Conservation (phyloP, 2,113 vertebrate species). For the Heloderma charlesbogerti region DNA sequence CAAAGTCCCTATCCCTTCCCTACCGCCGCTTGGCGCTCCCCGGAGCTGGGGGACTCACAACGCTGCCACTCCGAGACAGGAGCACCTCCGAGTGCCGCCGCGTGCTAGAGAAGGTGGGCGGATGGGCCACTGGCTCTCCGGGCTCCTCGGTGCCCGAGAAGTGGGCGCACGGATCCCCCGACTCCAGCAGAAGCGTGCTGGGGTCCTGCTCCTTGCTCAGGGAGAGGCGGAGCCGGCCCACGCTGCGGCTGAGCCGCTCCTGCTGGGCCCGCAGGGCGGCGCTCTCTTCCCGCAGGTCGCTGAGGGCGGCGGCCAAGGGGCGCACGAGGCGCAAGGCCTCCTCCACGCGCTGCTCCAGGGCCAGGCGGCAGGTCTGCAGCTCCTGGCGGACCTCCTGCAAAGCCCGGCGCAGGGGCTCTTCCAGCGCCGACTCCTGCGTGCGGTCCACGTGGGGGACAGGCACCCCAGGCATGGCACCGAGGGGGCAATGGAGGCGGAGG, state of each 20-base stretch:
- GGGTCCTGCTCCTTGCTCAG: slow-evolving; percentile 73
- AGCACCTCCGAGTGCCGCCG: slow-evolving; percentile 77
- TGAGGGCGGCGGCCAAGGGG: slow-evolving; percentile 74
- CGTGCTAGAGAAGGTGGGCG: slow-evolving; percentile 81
- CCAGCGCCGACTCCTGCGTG: slow-evolving; percentile 63
- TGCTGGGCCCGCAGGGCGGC: slow-evolving; percentile 82
- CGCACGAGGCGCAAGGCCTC: slow-evolving; percentile 66
- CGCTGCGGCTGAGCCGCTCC: slow-evolving; percentile 76
- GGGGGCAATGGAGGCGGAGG: too few species aligned
- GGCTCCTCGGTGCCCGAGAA: slow-evolving; percentile 72
- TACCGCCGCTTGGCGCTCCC: too few species aligned
- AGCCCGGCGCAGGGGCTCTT: slow-evolving; percentile 68
- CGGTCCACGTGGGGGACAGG: slow-evolving; percentile 68
- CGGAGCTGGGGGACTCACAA: slow-evolving; percentile 73
- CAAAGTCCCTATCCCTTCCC: neutral
- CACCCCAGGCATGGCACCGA: slow-evolving; percentile 83
- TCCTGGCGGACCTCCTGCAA: slow-evolving; percentile 82
- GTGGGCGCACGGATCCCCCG: slow-evolving; percentile 72
- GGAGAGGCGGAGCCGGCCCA: slow-evolving; percentile 77
- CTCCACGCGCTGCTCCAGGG: slow-evolving; percentile 78
- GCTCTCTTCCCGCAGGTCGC: slow-evolving; percentile 84
- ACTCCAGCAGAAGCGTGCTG: slow-evolving; percentile 72
- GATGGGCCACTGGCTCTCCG: slow-evolving; percentile 74
- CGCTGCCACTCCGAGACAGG: slow-evolving; percentile 73
- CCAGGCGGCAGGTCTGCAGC: slow-evolving; percentile 79